These are phyloP conservation scores for Sminthurides aquaticus DNA, from an alignment of 2,888 invertebrate species.

Conservation along the genomic window DNA sequence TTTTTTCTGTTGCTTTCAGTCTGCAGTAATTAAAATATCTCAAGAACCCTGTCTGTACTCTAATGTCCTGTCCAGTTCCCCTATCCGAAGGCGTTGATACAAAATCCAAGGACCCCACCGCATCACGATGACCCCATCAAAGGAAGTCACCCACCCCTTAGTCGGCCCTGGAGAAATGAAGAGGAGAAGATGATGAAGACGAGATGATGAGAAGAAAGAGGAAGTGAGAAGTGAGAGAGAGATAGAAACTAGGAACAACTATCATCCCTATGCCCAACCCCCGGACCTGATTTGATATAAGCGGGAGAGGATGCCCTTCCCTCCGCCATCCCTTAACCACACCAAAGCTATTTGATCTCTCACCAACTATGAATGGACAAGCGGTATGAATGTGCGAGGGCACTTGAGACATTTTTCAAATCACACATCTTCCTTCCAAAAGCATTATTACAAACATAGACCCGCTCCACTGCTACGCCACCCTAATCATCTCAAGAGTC, in stretches of 20 bases:
- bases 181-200: background rate
- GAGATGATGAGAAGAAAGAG: too few species aligned
- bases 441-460: too few species aligned
- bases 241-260: too few species aligned
- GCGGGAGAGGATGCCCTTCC: background rate
- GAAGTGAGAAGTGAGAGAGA: too few species aligned
- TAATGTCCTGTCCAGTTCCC: conserved; percentile 25
- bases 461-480: too few species aligned
- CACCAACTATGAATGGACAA: background rate
- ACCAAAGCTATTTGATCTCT: background rate
- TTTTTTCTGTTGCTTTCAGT: conserved; percentile 24
- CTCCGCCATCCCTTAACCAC: background rate
- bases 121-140: background rate
- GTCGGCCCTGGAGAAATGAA: background rate
- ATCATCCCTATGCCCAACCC: background rate
- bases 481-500: too few species aligned
- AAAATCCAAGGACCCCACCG: background rate
- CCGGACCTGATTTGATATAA: background rate
- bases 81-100: conserved; percentile 21
- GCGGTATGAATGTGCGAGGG: background rate
- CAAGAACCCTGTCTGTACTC: conserved; percentile 24
- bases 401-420: too few species aligned
- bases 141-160: background rate
- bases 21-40: conserved; percentile 30
- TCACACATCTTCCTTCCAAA: too few species aligned